Conservation (phyloP, 2,113 vertebrate genomes). For the Rattus rattus region DNA sequence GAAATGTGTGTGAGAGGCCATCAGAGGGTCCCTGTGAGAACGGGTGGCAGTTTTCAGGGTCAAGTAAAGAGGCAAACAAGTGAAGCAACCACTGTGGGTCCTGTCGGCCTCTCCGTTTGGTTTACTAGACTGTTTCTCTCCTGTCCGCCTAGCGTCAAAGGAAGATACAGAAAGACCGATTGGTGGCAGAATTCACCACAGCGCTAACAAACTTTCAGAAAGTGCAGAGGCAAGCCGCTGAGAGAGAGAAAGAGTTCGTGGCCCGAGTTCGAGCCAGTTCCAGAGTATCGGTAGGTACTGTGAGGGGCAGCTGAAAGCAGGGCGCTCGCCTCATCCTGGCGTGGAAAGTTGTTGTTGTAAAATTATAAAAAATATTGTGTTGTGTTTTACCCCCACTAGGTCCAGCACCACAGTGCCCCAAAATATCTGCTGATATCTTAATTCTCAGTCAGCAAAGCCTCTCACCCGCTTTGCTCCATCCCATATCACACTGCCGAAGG, state of each 20-base stretch:
- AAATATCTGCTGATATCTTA: too few species aligned
- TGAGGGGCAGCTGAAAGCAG: background rate
- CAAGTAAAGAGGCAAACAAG: background rate
- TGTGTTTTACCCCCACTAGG: too few species aligned
- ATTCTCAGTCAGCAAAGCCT: too few species aligned
- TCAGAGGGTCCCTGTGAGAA: background rate
- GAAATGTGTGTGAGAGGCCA: background rate
- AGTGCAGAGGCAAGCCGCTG: conserved; percentile 94
- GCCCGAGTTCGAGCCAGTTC: conserved; percentile 96
- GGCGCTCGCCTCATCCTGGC: background rate
- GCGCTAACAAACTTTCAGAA: conserved; percentile 94
- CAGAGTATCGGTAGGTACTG: conserved; percentile 92
- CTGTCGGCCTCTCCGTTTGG: background rate
- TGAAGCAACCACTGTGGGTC: background rate
- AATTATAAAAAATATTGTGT: too few species aligned
- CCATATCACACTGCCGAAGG: too few species aligned
- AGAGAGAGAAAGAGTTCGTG: conserved; percentile 96
- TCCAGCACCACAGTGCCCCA: too few species aligned
- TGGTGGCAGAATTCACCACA: conserved; percentile 94
- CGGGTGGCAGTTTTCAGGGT: conserved; percentile 7
- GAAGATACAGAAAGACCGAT: conserved; percentile 95
- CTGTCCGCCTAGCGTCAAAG: conserved; percentile 91
- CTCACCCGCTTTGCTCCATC: too few species aligned
- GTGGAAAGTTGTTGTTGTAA: too few species aligned
- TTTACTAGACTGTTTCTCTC: conserved; percentile 18